These are phyloP conservation scores for Chymomyza procnemis DNA, from an alignment of 2,888 invertebrate genomes.

Conservation along the genomic window DNA sequence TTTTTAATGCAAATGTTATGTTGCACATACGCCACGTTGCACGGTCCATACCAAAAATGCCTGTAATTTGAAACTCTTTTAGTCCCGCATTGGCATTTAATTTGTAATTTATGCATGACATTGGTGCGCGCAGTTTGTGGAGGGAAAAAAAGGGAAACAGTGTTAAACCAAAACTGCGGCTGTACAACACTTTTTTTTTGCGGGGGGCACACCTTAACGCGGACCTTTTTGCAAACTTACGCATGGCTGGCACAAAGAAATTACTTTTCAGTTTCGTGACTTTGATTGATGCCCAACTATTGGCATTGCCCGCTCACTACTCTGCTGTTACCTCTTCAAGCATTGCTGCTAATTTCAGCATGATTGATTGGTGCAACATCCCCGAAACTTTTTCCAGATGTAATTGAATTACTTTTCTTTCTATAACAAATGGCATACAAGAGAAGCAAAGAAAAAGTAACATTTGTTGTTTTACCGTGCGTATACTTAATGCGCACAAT, in stretches of 20 bases:
- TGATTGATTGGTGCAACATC: conserved; percentile 41
- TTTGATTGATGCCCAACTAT: conserved; percentile 47
- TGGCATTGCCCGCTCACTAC: neutral
- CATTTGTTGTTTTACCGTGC: neutral
- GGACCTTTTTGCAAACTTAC: conserved; percentile 16
- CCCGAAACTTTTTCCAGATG: neutral
- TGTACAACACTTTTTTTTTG: neutral
- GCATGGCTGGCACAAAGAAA: neutral
- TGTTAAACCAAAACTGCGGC: conserved; percentile 45
- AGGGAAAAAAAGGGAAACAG: neutral
- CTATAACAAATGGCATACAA: neutral
- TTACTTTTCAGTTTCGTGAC: conserved; percentile 36
- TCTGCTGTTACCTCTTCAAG: neutral
- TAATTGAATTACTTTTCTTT: conserved; percentile 10
- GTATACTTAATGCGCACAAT: neutral
- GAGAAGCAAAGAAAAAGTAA: neutral
- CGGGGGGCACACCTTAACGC: conserved; percentile 5
- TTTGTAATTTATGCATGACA: conserved; percentile 42
- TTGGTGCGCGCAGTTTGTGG: neutral
- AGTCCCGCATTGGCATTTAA: conserved; percentile 33
- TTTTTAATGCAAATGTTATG: conserved; percentile 53
- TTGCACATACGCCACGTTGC: conserved; percentile 16
- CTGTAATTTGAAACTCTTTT: conserved; percentile 17
- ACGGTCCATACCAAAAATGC: neutral
- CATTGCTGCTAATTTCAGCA: conserved; percentile 34